Conservation (phyloP, 2,113 vertebrate species). For the human region DNA sequence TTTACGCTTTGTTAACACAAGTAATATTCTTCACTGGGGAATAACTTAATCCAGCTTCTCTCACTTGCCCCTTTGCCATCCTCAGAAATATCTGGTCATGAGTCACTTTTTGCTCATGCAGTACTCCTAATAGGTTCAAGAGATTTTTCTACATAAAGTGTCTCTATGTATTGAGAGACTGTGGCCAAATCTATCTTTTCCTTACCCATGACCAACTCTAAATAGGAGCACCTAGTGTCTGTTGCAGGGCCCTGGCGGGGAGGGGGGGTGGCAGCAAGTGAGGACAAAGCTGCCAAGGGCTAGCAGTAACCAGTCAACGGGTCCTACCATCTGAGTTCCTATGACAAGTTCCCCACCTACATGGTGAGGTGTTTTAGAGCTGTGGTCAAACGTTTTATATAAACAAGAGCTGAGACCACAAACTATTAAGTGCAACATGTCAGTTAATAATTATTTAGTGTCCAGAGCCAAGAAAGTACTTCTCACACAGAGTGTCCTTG, state of each 20-base stretch:
- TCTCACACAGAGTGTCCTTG: not conserved
- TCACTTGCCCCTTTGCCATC: not conserved
- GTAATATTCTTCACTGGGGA: not conserved
- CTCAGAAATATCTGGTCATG: not conserved
- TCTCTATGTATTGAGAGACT: not conserved
- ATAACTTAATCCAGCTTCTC: not conserved
- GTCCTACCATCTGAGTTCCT: not conserved
- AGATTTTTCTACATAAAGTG: not conserved
- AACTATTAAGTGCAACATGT: not conserved
- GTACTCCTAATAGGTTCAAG: not conserved
- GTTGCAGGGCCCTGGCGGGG: not conserved
- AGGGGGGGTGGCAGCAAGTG: too few relatives aligned
- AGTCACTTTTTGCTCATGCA: not conserved
- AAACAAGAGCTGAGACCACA: constrained; percentile 1
- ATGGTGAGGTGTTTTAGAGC: constrained; percentile 13
- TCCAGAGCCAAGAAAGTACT: not conserved
- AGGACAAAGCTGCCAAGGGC: not conserved
- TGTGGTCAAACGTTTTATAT: not conserved
- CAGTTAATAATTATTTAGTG: not conserved
- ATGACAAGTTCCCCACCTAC: not conserved
- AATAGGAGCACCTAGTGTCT: not conserved
- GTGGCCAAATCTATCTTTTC: not conserved
- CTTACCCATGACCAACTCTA: not conserved
- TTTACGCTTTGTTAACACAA: not conserved
- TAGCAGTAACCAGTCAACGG: not conserved